Evolutionary conservation across 2,888 invertebrate species (phyloP).

Genomic region (Himalopsyche anomala): DNA sequence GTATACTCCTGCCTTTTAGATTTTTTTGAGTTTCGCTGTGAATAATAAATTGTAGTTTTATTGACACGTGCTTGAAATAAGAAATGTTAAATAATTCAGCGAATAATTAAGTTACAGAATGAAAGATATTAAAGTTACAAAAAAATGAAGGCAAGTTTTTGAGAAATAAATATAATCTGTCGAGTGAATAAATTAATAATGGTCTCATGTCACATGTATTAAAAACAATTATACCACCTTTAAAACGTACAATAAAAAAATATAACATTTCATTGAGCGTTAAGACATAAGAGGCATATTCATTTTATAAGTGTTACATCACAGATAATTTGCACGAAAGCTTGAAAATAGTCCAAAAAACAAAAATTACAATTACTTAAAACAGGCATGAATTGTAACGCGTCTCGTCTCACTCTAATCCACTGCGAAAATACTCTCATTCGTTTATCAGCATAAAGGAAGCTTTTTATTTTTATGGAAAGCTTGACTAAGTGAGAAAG

Average conservation of each 20-base stretch:
- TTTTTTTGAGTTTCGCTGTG: too few relatives aligned
- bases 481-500: neutral
- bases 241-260: neutral
- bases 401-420: neutral
- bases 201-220: neutral
- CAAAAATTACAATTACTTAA: neutral
- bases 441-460: neutral
- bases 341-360: neutral
- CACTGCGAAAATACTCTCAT: constrained; percentile 10
- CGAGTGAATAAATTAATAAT: neutral
- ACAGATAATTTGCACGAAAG: constrained; percentile 19
- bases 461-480: neutral
- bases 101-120: too few relatives aligned
- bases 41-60: too few relatives aligned
- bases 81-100: too few relatives aligned
- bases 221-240: neutral
- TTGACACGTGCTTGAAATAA: too few relatives aligned
- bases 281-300: neutral
- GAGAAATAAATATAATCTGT: neutral
- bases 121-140: too few relatives aligned
- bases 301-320: constrained; percentile 27
- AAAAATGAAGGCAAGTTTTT: too few relatives aligned
- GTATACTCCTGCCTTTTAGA: too few relatives aligned
- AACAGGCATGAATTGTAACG: neutral
- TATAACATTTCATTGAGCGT: neutral